These are phyloP conservation scores for Neocloeon triangulifer DNA, from an alignment of 1,140 invertebrate species.

Conservation along the genomic window DNA sequence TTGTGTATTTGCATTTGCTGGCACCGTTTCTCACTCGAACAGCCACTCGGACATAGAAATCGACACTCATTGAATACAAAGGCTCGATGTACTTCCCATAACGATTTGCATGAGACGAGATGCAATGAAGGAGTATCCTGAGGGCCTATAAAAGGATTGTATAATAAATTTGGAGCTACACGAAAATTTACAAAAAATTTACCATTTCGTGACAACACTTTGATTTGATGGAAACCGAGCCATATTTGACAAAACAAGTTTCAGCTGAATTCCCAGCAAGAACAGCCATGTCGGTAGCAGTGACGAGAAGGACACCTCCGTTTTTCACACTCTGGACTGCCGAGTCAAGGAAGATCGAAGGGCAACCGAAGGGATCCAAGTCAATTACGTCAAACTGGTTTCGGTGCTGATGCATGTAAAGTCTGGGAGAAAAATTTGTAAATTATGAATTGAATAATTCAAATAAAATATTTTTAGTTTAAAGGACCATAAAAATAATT, in stretches of 20 bases:
- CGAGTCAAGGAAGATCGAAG: slow-evolving; percentile 77
- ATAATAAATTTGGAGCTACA: neutral
- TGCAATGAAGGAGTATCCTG: slow-evolving; percentile 72
- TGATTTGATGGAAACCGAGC: slow-evolving; percentile 62
- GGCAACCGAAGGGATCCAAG: slow-evolving; percentile 93
- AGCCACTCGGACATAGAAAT: slow-evolving; percentile 95
- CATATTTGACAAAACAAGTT: slow-evolving; percentile 88
- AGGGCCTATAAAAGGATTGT: slow-evolving; percentile 37
- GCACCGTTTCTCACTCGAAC: slow-evolving; percentile 62
- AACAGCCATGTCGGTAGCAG: slow-evolving; percentile 95
- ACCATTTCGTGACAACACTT: slow-evolving; percentile 92
- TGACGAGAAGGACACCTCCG: slow-evolving; percentile 72
- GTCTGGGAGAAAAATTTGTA: slow-evolving; percentile 22
- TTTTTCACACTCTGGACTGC: slow-evolving; percentile 64
- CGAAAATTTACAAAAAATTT: too few species aligned
- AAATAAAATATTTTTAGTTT: neutral
- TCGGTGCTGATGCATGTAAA: slow-evolving; percentile 62
- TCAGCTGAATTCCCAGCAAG: slow-evolving; percentile 88
- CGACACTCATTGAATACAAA: slow-evolving; percentile 73
- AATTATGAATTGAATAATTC: neutral
- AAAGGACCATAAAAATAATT: too few species aligned
- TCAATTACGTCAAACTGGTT: slow-evolving; percentile 70
- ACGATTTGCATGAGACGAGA: slow-evolving; percentile 75
- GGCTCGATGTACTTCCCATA: slow-evolving; percentile 88
- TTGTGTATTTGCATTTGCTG: slow-evolving; percentile 59